Conservation (phyloP, 1,140 invertebrate species). For the Zaprionus ghesquierei region DNA sequence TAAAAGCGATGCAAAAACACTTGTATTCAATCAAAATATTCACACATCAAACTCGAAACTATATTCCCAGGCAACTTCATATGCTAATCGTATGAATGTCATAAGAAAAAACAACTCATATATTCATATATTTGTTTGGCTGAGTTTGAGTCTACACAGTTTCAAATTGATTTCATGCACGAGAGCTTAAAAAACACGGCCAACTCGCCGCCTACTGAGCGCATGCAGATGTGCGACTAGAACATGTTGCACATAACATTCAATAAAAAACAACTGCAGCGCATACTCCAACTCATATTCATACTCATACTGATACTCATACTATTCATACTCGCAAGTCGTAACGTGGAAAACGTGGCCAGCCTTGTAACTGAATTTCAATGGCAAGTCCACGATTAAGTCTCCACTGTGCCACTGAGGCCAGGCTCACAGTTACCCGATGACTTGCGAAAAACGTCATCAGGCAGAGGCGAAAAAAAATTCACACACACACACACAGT, state of each 20-base stretch:
- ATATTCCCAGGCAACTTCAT: not conserved
- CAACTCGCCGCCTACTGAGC: not conserved
- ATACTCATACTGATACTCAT: slow-evolving; percentile 20
- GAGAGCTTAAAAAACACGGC: slow-evolving; percentile 5
- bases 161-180: slow-evolving; percentile 42
- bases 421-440: slow-evolving; percentile 73
- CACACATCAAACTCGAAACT: not conserved
- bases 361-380: slow-evolving; percentile 82
- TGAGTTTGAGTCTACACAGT: not conserved
- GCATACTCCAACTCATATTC: slow-evolving; percentile 19
- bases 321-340: slow-evolving; percentile 29
- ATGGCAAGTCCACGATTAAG: slow-evolving; percentile 81
- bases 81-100: slow-evolving; percentile 18
- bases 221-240: slow-evolving; percentile 27
- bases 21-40: not conserved
- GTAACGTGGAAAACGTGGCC: slow-evolving; percentile 58
- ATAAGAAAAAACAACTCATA: slow-evolving; percentile 13
- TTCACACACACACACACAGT: slow-evolving; percentile 28
- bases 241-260: slow-evolving; percentile 51
- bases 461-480: too few relatives aligned
- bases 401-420: slow-evolving; percentile 65
- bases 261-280: slow-evolving; percentile 48
- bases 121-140: not conserved
- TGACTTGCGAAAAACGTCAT: slow-evolving; percentile 80
- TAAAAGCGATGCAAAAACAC: not conserved